phyloP scores from a whole-genome alignment of 1,140 invertebrate species.

The Psix sp. region DNA sequence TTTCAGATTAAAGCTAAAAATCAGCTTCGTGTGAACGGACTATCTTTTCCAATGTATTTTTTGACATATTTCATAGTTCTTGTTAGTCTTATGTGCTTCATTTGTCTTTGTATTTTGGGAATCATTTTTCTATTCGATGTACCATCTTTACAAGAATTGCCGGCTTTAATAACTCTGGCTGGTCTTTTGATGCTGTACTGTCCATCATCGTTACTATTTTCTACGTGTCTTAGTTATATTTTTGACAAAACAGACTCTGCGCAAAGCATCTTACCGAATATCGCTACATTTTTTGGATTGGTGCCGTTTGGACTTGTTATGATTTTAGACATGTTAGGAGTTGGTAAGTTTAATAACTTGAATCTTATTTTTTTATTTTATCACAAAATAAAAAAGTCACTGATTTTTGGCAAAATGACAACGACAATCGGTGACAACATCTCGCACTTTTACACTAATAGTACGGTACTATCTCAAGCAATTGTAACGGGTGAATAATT shows the following conservation, averaged over 20 bases:
- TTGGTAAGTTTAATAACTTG: constrained; percentile 77
- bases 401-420: too few relatives aligned
- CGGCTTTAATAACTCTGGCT: constrained; percentile 83
- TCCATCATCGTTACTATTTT: constrained; percentile 85
- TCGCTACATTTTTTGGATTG: constrained; percentile 85
- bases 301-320: constrained; percentile 85
- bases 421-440: too few relatives aligned
- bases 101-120: constrained; percentile 81
- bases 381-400: too few relatives aligned
- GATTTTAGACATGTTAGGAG: constrained; percentile 82
- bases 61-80: constrained; percentile 85
- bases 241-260: constrained; percentile 90
- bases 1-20: constrained; percentile 89
- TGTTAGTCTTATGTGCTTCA: constrained; percentile 82
- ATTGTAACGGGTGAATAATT: too few relatives aligned
- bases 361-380: constrained; percentile 20
- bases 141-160: constrained; percentile 81
- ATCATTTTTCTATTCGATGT: constrained; percentile 84
- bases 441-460: too few relatives aligned
- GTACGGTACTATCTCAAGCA: too few relatives aligned
- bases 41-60: constrained; percentile 88
- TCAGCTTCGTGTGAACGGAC: constrained; percentile 88
- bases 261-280: constrained; percentile 86
- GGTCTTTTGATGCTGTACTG: constrained; percentile 85
- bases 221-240: constrained; percentile 86